Conservation (phyloP, 2,113 vertebrate species). For the Irena cyanogastra region DNA sequence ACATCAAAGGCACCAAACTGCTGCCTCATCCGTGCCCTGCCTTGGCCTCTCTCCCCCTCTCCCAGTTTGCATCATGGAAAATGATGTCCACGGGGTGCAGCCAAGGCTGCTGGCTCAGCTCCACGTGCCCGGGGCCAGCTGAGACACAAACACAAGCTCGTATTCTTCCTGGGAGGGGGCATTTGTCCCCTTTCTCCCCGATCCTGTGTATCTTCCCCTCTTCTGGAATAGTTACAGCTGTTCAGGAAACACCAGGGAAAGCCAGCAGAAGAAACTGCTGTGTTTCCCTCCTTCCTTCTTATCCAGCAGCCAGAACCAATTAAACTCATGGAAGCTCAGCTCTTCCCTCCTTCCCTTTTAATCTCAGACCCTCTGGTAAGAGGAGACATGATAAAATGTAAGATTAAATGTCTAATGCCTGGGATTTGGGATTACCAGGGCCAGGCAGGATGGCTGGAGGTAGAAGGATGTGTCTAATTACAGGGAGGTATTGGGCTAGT, state of each 20-base stretch:
- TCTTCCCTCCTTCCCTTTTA: neutral
- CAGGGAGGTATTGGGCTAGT: neutral
- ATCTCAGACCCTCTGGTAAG: conserved; percentile 8
- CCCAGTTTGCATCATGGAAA: conserved; percentile 44
- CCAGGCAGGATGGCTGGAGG: neutral
- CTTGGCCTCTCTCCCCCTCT: neutral
- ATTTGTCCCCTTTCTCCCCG: neutral
- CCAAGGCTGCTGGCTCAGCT: neutral
- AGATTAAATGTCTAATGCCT: conserved; percentile 44
- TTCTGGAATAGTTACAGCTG: neutral
- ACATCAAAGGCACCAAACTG: neutral
- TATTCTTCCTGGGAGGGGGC: neutral
- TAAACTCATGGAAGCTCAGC: neutral
- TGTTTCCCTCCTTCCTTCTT: neutral
- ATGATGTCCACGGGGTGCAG: neutral
- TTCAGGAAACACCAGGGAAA: neutral
- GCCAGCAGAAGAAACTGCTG: neutral
- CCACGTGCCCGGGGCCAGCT: neutral
- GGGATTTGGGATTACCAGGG: neutral
- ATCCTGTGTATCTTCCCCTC: neutral
- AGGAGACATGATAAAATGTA: neutral
- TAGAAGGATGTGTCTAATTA: neutral
- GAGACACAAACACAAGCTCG: rapidly evolving
- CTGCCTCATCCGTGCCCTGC: rapidly evolving
- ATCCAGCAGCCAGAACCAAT: neutral